Evolutionary conservation across 2,113 vertebrate genomes (phyloP), one percentile per base, ranked within the genome.

Genomic region (Furnarius figulus): DNA sequence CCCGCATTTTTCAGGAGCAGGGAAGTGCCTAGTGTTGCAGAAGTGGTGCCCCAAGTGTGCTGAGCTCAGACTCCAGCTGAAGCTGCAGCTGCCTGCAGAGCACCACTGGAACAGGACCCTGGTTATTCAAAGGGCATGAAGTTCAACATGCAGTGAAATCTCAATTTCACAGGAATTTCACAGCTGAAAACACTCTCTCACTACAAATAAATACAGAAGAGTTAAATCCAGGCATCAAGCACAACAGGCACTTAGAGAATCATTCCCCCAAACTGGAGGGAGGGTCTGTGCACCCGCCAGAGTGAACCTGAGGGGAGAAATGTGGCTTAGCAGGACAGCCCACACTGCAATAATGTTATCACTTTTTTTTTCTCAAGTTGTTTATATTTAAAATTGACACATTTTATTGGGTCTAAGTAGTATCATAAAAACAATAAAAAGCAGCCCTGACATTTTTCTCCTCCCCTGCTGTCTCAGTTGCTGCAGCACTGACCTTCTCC

Each of bases 361-460:
- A 56, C 40, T 8, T 91, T 93, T 73, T 93, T 73, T 61, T 68
- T 93, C 85, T 91, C 81, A n/a, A 62, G 55, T 66, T 95, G 96
- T 96, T 97, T 93, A 35, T 87, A 79, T 68, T 91, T 67, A n/a
- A 91, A 95, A 92, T 73, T 63, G 94, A 80, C 86, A 89, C 90
- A 40, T 97, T 96, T 97, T 93, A 94, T 96, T 94, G 19, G 67
- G 78, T 70, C 92, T 96, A 96, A 97, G 85, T 84, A 95, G 87
- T 53, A 85, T 75, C 78, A 92, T 84, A 91, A 96, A 97, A 90
- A 81, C 91, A 97, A 94, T 93, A 95, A 94, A 92, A 96, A 91
- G 58, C 52, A 91, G 37, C 30, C n/a, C 91, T 92, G 96, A 96
- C 70, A 87, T 95, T 96, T 77, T 97, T 85, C 84, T 93, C 75